These are phyloP conservation scores for Phodopus roborovskii DNA, from an alignment of 2,113 vertebrate species.

Conservation along the genomic window DNA sequence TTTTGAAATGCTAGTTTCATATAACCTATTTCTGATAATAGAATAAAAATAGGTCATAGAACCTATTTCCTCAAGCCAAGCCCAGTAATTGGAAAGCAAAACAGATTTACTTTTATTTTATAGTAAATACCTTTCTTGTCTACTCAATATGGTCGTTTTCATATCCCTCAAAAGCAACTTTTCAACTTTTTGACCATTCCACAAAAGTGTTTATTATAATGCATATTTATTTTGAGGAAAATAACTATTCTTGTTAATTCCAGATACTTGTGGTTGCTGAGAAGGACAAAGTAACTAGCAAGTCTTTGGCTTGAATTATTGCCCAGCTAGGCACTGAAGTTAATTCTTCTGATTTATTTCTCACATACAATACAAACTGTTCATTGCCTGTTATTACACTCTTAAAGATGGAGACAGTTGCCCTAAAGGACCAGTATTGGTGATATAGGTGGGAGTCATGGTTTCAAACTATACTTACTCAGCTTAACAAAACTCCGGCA, in stretches of 20 bases:
- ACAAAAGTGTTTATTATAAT: not conserved
- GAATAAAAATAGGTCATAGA: not conserved
- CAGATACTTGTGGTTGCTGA: not conserved
- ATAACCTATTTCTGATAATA: not conserved
- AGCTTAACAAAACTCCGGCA: not conserved
- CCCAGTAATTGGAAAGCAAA: not conserved
- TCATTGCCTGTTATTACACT: not conserved
- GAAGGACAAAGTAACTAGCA: not conserved
- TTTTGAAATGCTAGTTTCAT: not conserved
- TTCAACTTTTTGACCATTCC: not conserved
- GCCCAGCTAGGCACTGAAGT: not conserved
- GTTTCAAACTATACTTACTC: conserved; percentile 21
- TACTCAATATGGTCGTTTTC: not conserved
- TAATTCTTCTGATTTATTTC: not conserved
- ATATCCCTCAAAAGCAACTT: not conserved
- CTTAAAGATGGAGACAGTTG: not conserved
- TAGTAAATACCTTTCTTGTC: conserved; percentile 1
- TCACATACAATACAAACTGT: not conserved
- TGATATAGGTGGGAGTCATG: not conserved
- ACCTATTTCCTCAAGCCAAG: not conserved
- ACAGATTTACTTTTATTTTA: conserved; percentile 13
- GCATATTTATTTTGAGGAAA: not conserved
- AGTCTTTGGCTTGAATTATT: not conserved
- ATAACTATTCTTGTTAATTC: not conserved
- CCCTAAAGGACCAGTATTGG: not conserved